Conservation (phyloP, 2,113 vertebrate genomes). For the Phoenicopterus ruber region DNA sequence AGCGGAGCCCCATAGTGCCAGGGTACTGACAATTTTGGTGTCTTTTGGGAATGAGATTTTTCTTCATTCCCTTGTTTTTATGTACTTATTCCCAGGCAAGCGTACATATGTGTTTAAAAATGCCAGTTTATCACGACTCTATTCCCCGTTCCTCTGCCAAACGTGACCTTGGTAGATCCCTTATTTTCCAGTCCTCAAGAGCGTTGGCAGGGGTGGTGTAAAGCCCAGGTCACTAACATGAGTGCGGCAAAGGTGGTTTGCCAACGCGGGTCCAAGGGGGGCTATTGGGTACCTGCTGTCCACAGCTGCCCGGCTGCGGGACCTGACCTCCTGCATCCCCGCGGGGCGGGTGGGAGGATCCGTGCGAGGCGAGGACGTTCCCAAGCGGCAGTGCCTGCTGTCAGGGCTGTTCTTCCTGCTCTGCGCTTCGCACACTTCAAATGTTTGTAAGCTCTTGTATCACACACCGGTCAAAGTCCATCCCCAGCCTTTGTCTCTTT, state of each 20-base stretch:
- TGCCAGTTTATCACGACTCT: neutral
- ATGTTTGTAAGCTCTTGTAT: neutral
- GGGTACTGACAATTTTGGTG: neutral
- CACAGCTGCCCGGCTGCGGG: neutral
- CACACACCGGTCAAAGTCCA: neutral
- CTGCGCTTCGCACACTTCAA: neutral
- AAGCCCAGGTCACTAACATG: neutral
- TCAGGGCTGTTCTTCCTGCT: neutral
- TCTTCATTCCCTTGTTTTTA: neutral
- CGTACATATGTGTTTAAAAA: neutral
- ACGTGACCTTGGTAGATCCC: neutral
- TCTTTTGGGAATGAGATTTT: neutral
- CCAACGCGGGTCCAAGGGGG: accelerated
- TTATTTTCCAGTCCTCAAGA: neutral
- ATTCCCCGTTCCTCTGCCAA: neutral
- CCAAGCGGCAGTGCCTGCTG: neutral
- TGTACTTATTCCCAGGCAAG: neutral
- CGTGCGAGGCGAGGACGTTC: neutral
- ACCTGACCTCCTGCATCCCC: neutral
- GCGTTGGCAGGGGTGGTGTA: neutral
- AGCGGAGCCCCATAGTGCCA: neutral
- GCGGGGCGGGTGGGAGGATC: accelerated
- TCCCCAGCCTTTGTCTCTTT: neutral
- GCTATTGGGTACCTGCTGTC: neutral
- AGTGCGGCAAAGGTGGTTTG: neutral